phyloP scores from a whole-genome alignment of 2,797 vertebrate genomes.

The Paedocypris micromegethes region DNA sequence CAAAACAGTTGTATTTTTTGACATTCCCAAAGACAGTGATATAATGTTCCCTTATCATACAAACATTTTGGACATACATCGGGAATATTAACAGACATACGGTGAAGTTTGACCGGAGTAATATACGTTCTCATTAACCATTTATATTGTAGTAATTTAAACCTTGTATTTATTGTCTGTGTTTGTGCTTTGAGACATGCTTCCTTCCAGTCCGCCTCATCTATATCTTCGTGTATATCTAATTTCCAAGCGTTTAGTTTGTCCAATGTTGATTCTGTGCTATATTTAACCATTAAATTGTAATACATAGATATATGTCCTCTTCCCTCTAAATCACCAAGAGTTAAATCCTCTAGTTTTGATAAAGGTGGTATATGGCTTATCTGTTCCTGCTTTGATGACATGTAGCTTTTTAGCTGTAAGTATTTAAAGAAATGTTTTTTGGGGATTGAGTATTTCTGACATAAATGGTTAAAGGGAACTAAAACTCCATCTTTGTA shows the following conservation, averaged over 20 bases:
- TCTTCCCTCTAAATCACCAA: neutral
- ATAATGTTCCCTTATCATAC: neutral
- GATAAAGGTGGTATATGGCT: neutral
- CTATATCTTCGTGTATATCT: too few relatives aligned
- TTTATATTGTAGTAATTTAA: neutral
- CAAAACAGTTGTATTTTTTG: neutral
- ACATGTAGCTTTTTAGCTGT: neutral
- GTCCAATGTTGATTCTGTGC: too few relatives aligned
- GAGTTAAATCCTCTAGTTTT: neutral
- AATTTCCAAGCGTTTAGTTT: too few relatives aligned
- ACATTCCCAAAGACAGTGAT: neutral
- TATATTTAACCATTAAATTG: too few relatives aligned
- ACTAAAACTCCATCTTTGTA: neutral
- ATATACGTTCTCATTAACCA: neutral
- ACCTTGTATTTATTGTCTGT: neutral
- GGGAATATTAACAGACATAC: too few relatives aligned
- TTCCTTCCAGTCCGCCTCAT: neutral
- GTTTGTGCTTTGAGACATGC: neutral
- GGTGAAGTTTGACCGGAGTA: too few relatives aligned
- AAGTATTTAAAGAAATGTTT: neutral
- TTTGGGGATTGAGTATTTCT: neutral
- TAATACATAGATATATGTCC: neutral
- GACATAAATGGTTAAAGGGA: neutral
- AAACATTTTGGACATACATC: neutral
- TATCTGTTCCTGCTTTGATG: neutral